Conservation (phyloP, 2,888 invertebrate genomes). For the Drosophila trichaetosa region DNA sequence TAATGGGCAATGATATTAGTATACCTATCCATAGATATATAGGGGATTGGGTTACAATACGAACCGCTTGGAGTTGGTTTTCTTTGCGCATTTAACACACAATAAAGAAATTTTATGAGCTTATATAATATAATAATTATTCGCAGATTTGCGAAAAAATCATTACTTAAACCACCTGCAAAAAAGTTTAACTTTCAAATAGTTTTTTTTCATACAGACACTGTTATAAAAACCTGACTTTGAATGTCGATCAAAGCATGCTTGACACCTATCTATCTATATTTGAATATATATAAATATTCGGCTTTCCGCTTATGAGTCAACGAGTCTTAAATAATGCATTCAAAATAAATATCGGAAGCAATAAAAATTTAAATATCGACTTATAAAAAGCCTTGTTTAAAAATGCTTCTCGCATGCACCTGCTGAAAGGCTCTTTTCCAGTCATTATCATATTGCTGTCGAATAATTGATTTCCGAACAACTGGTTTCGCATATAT, state of each 20-base stretch:
- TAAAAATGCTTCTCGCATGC: background rate
- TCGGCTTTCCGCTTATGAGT: background rate
- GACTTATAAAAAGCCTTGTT: background rate
- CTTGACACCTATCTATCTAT: background rate
- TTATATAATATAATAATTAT: background rate
- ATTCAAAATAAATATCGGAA: background rate
- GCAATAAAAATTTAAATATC: background rate
- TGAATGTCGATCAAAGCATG: rapidly evolving
- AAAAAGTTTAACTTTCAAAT: background rate
- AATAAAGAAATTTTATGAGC: background rate
- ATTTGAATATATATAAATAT: background rate
- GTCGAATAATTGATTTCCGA: background rate
- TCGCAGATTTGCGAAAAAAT: background rate
- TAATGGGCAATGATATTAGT: background rate
- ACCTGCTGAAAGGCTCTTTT: background rate
- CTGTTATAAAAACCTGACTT: background rate
- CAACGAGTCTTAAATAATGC: background rate
- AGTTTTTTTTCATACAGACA: background rate
- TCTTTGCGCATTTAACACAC: background rate
- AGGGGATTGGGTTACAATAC: background rate
- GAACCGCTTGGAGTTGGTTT: background rate
- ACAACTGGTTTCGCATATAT: background rate
- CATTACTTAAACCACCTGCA: background rate
- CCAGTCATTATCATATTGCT: background rate
- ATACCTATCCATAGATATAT: background rate